These are phyloP conservation scores for Hyles lineata DNA, from an alignment of 2,888 invertebrate species.

Conservation along the genomic window DNA sequence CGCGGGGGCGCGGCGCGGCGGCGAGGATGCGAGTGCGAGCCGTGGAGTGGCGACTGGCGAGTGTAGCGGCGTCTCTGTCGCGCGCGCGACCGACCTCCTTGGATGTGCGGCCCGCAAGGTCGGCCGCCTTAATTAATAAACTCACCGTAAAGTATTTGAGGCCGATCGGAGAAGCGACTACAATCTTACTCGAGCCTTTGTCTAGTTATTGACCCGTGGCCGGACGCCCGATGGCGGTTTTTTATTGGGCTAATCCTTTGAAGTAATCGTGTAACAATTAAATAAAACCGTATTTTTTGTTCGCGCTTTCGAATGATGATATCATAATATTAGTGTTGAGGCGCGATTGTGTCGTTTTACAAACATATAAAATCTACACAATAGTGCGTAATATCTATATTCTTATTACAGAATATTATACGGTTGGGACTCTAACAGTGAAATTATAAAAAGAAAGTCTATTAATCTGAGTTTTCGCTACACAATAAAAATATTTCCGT, in stretches of 20 bases:
- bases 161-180: conserved; percentile 80
- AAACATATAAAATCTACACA: conserved; percentile 27
- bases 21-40: conserved; percentile 26
- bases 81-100: conserved; percentile 78
- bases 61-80: conserved; percentile 61
- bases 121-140: conserved; percentile 85
- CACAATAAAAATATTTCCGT: conserved; percentile 24
- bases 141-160: conserved; percentile 84
- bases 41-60: conserved; percentile 44
- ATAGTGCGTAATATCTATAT: conserved; percentile 13
- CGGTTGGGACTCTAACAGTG: conserved; percentile 16
- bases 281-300: conserved; percentile 27
- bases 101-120: conserved; percentile 83
- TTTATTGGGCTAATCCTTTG: conserved; percentile 58
- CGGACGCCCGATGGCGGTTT: conserved; percentile 59
- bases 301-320: conserved; percentile 20
- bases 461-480: neutral
- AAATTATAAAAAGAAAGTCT: conserved; percentile 27
- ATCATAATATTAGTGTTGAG: conserved; percentile 19
- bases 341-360: conserved; percentile 19
- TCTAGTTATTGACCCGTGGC: conserved; percentile 81
- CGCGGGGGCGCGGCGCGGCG: conserved; percentile 41
- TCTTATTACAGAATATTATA: conserved; percentile 24
- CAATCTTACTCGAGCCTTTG: conserved; percentile 80
- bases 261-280: conserved; percentile 17